Base-by-base conservation (phyloP, 2,797 vertebrate species). In the Typhlichthys eigenmanni region DNA sequence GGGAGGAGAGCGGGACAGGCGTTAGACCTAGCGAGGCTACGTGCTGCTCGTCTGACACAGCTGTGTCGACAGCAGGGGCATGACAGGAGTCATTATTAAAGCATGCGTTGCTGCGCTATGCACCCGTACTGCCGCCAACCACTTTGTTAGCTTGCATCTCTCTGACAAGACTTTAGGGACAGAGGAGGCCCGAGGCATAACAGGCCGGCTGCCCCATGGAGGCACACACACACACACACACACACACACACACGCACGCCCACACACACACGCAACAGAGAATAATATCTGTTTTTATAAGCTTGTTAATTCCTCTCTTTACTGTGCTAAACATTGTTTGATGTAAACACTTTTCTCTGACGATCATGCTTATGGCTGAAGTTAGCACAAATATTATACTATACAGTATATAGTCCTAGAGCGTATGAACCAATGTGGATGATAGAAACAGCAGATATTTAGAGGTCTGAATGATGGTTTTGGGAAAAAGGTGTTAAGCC, bases 41-140 rank as follows among this genome's bases (percentile, higher is more conserved):
- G 75, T 48, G 64, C 71, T 74, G 79, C 71, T 82, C 65, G 76
- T 71, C 72, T 75, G 72, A 69, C 16, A 13, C 71, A 84, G 82
- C 75, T 83, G 78, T 78, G 63, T 68, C 62, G 47, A 75, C 64
- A 75, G 78, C 72, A 60, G 69, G 61, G 14, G 60, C 54, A 76
- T 77, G 74, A 80, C 68, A 73, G 55, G 55, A 67, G 58, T 58
- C 57, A 49, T 78, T 79, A 71, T 72, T 55, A 72, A 68, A 73
- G 72, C 67, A 66, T 66, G 62, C 52, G 34, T 63, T 65, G 66
- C 66, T 65, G 47, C 52, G 14, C 54, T n/a, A 52, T 62, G 62
- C 62, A 57, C 24, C 66, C 43, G 7, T 55, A 49, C 64, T 64
- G 58, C 60, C 66, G 76, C 65, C 7, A 12, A 17, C 69, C 49